phyloP scores from a whole-genome alignment of 2,113 vertebrate genomes.

The Cyphomyrus plagiostoma region DNA sequence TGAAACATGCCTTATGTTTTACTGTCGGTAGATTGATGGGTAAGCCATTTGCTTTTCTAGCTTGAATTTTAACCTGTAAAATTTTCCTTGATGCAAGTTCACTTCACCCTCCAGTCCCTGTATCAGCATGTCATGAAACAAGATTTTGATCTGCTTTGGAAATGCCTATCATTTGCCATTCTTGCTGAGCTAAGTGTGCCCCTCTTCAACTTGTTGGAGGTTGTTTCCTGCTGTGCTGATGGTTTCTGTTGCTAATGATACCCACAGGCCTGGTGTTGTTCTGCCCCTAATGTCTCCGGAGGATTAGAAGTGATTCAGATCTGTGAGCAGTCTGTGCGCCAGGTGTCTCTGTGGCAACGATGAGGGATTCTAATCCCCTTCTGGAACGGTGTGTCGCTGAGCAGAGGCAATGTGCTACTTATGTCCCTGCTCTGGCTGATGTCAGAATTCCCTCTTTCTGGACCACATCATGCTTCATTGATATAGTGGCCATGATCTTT shows the following conservation, averaged over 20 bases:
- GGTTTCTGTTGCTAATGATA: slow-evolving; percentile 1
- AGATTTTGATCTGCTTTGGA: slow-evolving; percentile 7
- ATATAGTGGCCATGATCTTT: background rate
- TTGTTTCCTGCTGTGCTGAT: background rate
- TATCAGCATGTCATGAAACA: background rate
- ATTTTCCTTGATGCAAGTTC: background rate
- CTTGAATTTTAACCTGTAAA: slow-evolving; percentile 3
- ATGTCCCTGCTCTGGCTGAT: background rate
- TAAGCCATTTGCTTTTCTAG: background rate
- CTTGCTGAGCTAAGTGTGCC: background rate
- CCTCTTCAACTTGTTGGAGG: background rate
- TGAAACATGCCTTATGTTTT: background rate
- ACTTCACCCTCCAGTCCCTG: background rate
- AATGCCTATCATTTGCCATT: background rate
- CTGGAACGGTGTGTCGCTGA: background rate
- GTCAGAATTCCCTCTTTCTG: background rate
- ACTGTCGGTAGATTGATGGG: background rate
- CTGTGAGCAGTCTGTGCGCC: background rate
- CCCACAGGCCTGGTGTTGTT: background rate
- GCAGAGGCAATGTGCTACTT: background rate
- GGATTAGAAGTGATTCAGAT: background rate
- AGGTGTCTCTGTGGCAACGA: background rate
- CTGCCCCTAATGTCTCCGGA: background rate
- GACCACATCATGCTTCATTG: background rate
- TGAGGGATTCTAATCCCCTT: background rate